phyloP scores from a whole-genome alignment of 2,888 invertebrate species.

The Heliconius erato region DNA sequence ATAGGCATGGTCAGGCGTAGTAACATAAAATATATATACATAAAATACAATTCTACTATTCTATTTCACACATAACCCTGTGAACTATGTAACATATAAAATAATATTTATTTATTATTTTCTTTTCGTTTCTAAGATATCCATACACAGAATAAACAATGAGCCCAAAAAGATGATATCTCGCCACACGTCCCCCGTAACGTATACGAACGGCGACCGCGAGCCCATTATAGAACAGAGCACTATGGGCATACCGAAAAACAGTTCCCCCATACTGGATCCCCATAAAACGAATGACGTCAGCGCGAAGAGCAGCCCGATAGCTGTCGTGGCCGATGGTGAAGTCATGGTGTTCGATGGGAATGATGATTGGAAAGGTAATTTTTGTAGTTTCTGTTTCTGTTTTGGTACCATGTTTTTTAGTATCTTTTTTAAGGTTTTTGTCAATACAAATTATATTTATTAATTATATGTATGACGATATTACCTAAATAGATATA shows the following conservation, averaged over 20 bases:
- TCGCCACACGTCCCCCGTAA: conserved; percentile 77
- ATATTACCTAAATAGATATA: too few relatives aligned
- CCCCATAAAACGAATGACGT: conserved; percentile 78
- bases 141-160: conserved; percentile 79
- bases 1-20: too few relatives aligned
- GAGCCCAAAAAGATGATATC: conserved; percentile 83
- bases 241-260: conserved; percentile 79
- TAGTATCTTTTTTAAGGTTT: background rate
- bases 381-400: conserved; percentile 35
- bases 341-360: conserved; percentile 95
- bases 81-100: background rate
- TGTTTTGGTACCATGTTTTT: background rate
- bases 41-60: too few relatives aligned
- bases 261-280: conserved; percentile 81
- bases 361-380: conserved; percentile 92
- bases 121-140: conserved; percentile 69
- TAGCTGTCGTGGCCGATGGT: conserved; percentile 89
- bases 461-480: background rate
- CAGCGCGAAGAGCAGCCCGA: conserved; percentile 83
- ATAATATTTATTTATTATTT: background rate
- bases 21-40: too few relatives aligned
- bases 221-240: conserved; percentile 66
- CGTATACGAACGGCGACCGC: conserved; percentile 80
- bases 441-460: background rate
- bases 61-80: too few relatives aligned